phyloP scores from a whole-genome alignment of 2,113 vertebrate genomes.

The Paradoxurus hermaphroditus region DNA sequence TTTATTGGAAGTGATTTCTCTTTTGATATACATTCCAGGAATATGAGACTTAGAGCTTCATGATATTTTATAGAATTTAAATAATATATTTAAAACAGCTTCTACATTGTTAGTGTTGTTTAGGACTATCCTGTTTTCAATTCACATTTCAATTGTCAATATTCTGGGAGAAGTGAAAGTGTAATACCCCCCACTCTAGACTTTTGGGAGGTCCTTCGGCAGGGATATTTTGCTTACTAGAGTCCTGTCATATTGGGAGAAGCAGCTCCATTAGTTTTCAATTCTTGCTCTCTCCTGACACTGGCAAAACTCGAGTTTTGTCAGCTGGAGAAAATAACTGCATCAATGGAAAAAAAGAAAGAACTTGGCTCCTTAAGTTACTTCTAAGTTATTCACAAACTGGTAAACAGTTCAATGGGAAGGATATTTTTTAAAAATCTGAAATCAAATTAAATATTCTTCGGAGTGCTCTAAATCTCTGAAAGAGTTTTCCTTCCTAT shows the following conservation, averaged over 20 bases:
- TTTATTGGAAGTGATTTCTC: not conserved
- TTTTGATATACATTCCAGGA: not conserved
- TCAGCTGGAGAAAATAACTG: not conserved
- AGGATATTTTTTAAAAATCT: not conserved
- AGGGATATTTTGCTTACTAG: not conserved
- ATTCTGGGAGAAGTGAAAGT: not conserved
- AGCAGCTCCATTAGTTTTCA: not conserved
- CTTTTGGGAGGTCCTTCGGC: not conserved
- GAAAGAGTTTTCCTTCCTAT: not conserved
- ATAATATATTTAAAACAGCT: not conserved
- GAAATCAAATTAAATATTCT: not conserved
- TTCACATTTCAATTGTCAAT: not conserved
- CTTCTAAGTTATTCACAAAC: not conserved
- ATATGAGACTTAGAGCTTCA: not conserved
- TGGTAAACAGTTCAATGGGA: not conserved
- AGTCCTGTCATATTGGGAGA: not conserved
- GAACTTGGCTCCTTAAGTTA: not conserved
- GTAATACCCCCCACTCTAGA: not conserved
- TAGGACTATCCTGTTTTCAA: not conserved
- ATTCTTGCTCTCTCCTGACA: not conserved
- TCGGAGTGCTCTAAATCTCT: not conserved
- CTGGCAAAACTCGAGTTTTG: not conserved
- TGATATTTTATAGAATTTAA: not conserved
- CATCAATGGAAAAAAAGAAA: not conserved
- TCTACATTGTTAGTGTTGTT: not conserved